Evolutionary conservation across 2,797 vertebrate species (phyloP), one percentile per base, ranked within the genome.

Genomic region (Loris lydekkerianus): DNA sequence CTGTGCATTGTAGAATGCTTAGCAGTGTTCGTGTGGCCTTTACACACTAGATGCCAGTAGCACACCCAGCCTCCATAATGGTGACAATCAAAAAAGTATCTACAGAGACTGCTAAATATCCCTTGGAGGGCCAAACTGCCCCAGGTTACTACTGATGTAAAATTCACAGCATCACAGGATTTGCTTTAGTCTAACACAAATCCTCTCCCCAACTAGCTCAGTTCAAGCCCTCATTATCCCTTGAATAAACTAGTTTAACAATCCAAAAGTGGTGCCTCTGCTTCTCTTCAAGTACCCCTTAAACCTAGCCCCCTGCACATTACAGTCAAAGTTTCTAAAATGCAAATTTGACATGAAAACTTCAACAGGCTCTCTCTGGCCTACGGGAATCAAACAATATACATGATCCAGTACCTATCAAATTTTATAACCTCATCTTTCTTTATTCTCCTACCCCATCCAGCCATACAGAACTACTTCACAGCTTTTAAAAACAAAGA

Each of bases 311-410:
- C 20, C 20, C 40, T 40, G 78, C 4, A 10, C 23, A 53, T 37
- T 76, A 77, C 6, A 76, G 46, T 3, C 76, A 94, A 29, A 56
- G 56, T 58, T 92, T 92, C 23, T 61, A 91, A 93, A 77, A 85
- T 34, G n/a, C 17, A 89, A 81, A 83, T 23, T 3, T 89, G 73
- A 97, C 13, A 65, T 67, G 70, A 83, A 89, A 87, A 93, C 37
- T 34, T 60, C 46, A 76, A 37, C 5, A 72, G 27, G 43, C 61
- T 85, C 29, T 87, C 27, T 73, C 43, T 21, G 23, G 25, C 65
- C 37, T 53, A 76, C 3, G 84, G 53, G 91, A 94, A 96, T 78
- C 56, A 72, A 86, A 46, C 0, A 92, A 40, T 25, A 61, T 21
- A 61, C 6, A 11, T 18, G 18, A 65, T 25, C 20, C 14, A 78